Conservation (phyloP, 2,888 invertebrate species). For the Microdon myrmicae region DNA sequence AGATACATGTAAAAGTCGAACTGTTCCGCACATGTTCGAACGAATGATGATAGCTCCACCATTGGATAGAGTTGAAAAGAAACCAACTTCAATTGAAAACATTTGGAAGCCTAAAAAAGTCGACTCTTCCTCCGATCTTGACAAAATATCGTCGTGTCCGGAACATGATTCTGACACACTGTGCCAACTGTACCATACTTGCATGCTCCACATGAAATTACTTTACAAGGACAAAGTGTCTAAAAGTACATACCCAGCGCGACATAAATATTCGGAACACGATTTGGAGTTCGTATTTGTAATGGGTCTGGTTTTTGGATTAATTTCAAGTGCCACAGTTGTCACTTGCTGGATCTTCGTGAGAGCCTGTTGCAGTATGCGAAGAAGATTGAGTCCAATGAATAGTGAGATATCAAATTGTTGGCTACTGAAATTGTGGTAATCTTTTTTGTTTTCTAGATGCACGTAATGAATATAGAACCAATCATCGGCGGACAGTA, state of each 20-base stretch:
- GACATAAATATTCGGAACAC: conserved; percentile 55
- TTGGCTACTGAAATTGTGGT: too few species aligned
- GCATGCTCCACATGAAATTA: conserved; percentile 57
- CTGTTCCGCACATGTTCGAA: conserved; percentile 55
- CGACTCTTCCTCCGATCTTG: conserved; percentile 18
- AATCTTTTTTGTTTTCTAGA: too few species aligned
- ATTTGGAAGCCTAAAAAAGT: conserved; percentile 34
- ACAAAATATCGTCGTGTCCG: conserved; percentile 39
- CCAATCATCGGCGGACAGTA: conserved; percentile 33
- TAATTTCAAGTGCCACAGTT: too few species aligned
- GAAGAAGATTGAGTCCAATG: conserved; percentile 11
- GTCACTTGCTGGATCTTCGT: conserved; percentile 58
- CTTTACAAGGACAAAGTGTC: conserved; percentile 44
- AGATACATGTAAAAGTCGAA: conserved; percentile 54
- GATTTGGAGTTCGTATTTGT: conserved; percentile 60
- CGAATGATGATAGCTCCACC: conserved; percentile 55
- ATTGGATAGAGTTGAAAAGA: background rate
- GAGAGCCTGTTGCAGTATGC: conserved; percentile 56
- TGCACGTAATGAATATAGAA: conserved; percentile 55
- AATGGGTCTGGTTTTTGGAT: conserved; percentile 55
- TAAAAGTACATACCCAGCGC: conserved; percentile 23
- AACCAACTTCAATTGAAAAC: conserved; percentile 13
- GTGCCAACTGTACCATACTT: conserved; percentile 58
- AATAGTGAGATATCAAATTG: too few species aligned
- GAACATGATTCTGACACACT: conserved; percentile 41